phyloP scores from a whole-genome alignment of 2,797 vertebrate species.

The Smutsia temminckii region DNA sequence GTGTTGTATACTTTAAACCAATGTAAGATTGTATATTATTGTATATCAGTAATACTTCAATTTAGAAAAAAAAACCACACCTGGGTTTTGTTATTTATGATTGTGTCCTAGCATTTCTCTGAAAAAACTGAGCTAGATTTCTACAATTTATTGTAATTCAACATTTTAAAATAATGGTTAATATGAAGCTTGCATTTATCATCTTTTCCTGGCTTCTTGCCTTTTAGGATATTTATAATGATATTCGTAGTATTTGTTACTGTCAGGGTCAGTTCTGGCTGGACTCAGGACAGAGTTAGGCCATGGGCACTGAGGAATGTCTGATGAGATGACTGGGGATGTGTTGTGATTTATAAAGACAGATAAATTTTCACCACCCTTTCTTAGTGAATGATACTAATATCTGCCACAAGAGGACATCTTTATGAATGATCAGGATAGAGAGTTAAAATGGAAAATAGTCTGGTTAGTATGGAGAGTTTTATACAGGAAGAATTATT shows the following conservation, averaged over 20 bases:
- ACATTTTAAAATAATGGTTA: neutral
- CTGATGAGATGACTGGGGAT: neutral
- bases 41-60: too few species aligned
- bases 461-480: neutral
- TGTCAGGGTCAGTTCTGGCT: neutral
- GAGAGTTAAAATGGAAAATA: neutral
- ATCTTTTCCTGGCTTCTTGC: neutral
- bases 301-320: neutral
- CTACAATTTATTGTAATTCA: constrained; percentile 3
- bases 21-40: too few species aligned
- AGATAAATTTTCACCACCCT: neutral
- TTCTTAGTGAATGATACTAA: neutral
- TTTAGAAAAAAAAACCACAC: neutral
- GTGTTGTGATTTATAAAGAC: constrained; percentile 43
- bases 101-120: neutral
- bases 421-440: neutral
- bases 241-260: neutral
- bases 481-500: neutral
- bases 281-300: neutral
- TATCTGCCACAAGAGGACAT: neutral
- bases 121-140: neutral
- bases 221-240: neutral
- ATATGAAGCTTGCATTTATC: neutral
- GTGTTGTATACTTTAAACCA: too few species aligned
- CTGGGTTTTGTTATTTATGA: constrained; percentile 15